Evolutionary conservation across 2,888 invertebrate genomes (phyloP), one percentile per base, ranked within the genome.

Genomic region (Limnephilus rhombicus): DNA sequence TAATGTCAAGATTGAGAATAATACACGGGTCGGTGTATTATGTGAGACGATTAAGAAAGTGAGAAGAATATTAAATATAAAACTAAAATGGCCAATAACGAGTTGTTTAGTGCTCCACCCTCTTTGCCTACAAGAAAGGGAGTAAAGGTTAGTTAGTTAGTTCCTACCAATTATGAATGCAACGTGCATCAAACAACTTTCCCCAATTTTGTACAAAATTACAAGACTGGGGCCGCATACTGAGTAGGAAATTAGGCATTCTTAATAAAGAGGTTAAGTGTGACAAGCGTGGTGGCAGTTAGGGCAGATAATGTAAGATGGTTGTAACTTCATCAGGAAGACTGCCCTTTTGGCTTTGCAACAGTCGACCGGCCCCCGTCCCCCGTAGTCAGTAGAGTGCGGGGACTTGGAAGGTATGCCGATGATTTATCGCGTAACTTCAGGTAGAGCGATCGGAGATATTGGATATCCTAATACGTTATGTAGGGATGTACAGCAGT

Each of bases 371-470:
- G 15, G 4, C 89, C 82, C 89, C 89, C 89, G 89, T 31, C 31
- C 31, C 31, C 31, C 31, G 31, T 31, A 31, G 31, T 31, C 31
- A 31, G 31, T 82, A 45, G 89, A 34, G 89, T 15, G 3, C n/a
- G 41, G 34, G 31, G 89, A 45, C 89, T 89, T 41, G 18, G 49
- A 86, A 82, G 89, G 89, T 29, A 89, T 31, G 49, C 45, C 45
- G 45, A 89, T 89, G 82, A 89, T 89, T 89, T 81, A 89, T 89
- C 18, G 41, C 45, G 13, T 11, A 80, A 80, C 88, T 80, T 89
- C 89, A 89, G 89, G 89, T 81, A 89, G 34, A 80, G 89, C 41
- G 86, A 18, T 86, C n/a, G 31, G 86, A 88, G 68, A 68, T 88
- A 34, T 81, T 90, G 29, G 81, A 81, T 90, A 82, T 81, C 37